These are phyloP conservation scores for Myrmophylax atrothorax DNA, from an alignment of 2,113 vertebrate species.

Conservation along the genomic window DNA sequence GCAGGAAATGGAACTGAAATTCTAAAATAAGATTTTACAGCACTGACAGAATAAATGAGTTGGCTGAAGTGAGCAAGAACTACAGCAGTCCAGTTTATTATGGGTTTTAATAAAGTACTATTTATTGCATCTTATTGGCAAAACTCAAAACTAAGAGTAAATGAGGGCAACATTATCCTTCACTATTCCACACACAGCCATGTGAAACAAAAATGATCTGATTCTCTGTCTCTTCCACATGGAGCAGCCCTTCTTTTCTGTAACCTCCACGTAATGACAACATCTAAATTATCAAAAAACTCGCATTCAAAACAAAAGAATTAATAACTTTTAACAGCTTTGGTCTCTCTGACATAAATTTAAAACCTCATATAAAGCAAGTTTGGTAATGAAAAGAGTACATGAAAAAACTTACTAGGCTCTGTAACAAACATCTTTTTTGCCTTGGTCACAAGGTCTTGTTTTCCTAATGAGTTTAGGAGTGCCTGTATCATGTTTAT, in stretches of 20 bases:
- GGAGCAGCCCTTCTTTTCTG: not conserved
- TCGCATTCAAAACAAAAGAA: not conserved
- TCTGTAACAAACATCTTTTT: not conserved
- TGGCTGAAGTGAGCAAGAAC: not conserved
- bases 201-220: fast-evolving
- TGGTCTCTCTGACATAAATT: not conserved
- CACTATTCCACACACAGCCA: not conserved
- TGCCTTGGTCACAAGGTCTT: not conserved
- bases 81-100: not conserved
- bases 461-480: not conserved
- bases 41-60: not conserved
- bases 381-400: not conserved
- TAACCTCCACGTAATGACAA: not conserved
- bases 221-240: not conserved
- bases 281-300: not conserved
- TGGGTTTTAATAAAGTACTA: not conserved
- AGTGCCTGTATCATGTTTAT: constrained; percentile 28
- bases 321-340: not conserved
- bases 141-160: not conserved
- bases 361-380: not conserved
- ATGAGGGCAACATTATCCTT: fast-evolving
- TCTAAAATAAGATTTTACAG: constrained; percentile 6
- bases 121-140: not conserved
- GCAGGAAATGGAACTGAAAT: not conserved
- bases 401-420: not conserved